Base-by-base conservation (phyloP, 2,797 vertebrate species). In the Setipinna tenuifilis region DNA sequence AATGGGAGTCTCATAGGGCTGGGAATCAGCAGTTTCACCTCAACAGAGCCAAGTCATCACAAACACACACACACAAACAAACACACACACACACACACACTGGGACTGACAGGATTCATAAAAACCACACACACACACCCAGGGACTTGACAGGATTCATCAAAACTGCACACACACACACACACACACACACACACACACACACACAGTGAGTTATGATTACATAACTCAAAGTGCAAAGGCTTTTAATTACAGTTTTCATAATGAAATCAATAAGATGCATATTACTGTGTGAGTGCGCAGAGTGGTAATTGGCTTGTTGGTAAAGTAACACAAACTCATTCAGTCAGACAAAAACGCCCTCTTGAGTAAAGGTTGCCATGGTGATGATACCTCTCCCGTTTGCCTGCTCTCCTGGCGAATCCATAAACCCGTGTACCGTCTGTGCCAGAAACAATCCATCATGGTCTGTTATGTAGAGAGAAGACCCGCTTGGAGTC, bases 361-460 rank as follows among this genome's bases (percentile, higher is more conserved):
- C 68, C 28, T 75, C 50, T 65, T 65, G 68, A 75, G 68, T 75
- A 75, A 75, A 35, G 17, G 68, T 75, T 75, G 68, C 68, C 68
- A 75, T 75, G 68, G 68, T 28, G 35, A 71, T 71, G 10, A 75
- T 28, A 28, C 25, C 68, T 54, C 14, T 75, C 68, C 68, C 17
- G 16, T 31, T 19, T 41, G 68, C 68, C 68, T 35, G 19, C 68
- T 35, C 68, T 6, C 31, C 14, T 1, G n/a, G 25, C 28, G 11
- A 28, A 75, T 75, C 68, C 28, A 75, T 10, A 25, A 25, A 3
- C 35, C 31, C 19, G 16, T 28, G 3, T 41, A 2, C 3, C 16
- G 68, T 28, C 4, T 35, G 28, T 35, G 68, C 31, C 62, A 11
- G 62, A 11, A 25, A 10, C 1, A 28, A 3, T 75, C 28, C 16